Evolutionary conservation across 2,888 invertebrate species (phyloP).

Genomic region (Ctena decussata): DNA sequence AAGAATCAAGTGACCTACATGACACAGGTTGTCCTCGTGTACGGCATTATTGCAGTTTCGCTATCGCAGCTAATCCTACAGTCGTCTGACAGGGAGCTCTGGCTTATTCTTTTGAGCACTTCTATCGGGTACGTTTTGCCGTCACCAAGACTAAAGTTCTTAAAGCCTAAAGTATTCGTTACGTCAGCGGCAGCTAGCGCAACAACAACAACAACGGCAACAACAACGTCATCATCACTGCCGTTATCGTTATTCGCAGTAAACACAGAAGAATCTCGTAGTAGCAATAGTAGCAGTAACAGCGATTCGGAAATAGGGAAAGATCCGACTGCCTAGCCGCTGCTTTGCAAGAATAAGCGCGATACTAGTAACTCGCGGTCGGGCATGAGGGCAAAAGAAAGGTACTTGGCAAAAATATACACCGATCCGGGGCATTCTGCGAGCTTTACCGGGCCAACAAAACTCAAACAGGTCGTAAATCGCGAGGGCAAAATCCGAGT

Average conservation of each 20-base stretch:
- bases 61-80: background rate
- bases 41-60: background rate
- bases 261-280: background rate
- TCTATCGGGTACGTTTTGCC: constrained; percentile 16
- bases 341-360: too few relatives aligned
- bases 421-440: background rate
- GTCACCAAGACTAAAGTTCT: constrained; percentile 3
- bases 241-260: background rate
- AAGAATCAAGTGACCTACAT: constrained; percentile 15
- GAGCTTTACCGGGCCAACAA: background rate
- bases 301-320: too few relatives aligned
- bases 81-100: constrained; percentile 3
- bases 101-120: constrained; percentile 12
- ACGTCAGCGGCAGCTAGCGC: background rate
- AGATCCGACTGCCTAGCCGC: too few relatives aligned
- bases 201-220: background rate
- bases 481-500: background rate
- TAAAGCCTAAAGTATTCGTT: background rate
- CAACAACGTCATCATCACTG: background rate
- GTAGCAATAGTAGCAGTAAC: too few relatives aligned
- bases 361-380: too few relatives aligned
- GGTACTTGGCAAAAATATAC: background rate
- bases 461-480: background rate
- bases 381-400: background rate
- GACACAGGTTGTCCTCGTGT: constrained; percentile 1